Base-by-base conservation (phyloP, 1,140 invertebrate genomes). In the Tetramorium parvispinum region DNA sequence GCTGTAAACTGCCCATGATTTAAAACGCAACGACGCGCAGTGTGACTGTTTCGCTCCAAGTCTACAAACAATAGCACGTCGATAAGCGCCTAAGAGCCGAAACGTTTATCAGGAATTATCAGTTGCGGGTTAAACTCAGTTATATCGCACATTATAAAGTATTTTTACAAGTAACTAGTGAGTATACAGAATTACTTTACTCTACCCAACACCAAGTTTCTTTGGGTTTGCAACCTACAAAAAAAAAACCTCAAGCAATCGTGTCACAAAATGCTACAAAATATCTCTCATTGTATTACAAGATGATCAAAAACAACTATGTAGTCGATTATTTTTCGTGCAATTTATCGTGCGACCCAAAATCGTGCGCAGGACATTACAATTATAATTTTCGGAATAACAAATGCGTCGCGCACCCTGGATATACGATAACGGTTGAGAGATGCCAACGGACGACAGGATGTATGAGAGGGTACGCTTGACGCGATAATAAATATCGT, bases 401-500 rank as follows among this genome's bases (percentile, higher is more conserved):
- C 40, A 46, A 73, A 70, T 70, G 63, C 63, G 76, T 79, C 59
- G 63, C 46, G 37, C 10, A 68, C 24, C 10, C 49, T 55, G 40
- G 16, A 81, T 68, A 81, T 46, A n/a, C 79, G 53, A 73, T 70
- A 73, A 73, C 32, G n/a, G 66, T 75, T 73, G 68, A 46, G 68
- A 53, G 66, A 73, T 46, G 68, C 66, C 73, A 66, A 76, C 46
- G 32, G 46, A 24, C 61, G 46, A 77, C 82, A 66, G 57, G 73
- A 53, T 76, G 73, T 46, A 43, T 7, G 66, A 83, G 40, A 75
- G 66, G 73, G n/a, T 43, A 49, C 53, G 37, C 55, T 59, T 61
- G 79, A 66, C 46, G 49, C 27, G 77, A 87, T 81, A 86, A 85
- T 88, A 88, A 90, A 91, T 88, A 91, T 61, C 37, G 18, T 63